Evolutionary conservation across 1,140 invertebrate species (phyloP).

Genomic region (Geopemphigus sp.): DNA sequence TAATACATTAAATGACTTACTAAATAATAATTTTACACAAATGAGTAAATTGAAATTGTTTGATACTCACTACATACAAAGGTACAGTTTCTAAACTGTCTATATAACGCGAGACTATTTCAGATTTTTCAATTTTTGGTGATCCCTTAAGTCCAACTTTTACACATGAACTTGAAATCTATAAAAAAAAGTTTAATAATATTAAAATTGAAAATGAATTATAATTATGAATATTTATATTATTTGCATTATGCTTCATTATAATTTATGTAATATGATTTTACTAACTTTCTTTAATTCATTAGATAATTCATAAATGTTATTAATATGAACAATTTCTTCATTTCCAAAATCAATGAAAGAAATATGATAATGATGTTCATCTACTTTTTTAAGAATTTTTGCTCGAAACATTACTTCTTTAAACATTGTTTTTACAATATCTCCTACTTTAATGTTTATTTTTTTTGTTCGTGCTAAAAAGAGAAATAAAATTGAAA

Average conservation of each 20-base stretch:
- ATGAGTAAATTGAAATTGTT: not conserved
- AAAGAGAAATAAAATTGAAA: not conserved
- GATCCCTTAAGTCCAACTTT: conserved; percentile 21
- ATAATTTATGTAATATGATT: not conserved
- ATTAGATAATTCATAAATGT: conserved; percentile 5
- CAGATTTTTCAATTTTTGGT: not conserved
- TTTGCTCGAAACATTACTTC: not conserved
- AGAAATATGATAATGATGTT: not conserved
- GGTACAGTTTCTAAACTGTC: not conserved
- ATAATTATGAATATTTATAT: too few relatives aligned
- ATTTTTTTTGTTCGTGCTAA: not conserved
- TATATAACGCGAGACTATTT: not conserved
- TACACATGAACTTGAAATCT: not conserved
- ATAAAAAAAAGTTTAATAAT: not conserved
- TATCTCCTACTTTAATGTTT: not conserved
- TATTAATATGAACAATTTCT: not conserved
- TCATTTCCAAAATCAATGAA: conserved; percentile 45
- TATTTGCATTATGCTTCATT: too few relatives aligned
- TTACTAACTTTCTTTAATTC: conserved; percentile 4
- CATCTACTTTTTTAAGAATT: not conserved
- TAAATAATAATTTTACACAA: too few relatives aligned
- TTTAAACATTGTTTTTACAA: conserved; percentile 5
- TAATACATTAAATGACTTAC: too few relatives aligned
- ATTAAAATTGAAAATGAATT: too few relatives aligned
- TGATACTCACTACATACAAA: conserved; percentile 15